phyloP scores from a whole-genome alignment of 2,113 vertebrate species.

The Psophia crepitans region DNA sequence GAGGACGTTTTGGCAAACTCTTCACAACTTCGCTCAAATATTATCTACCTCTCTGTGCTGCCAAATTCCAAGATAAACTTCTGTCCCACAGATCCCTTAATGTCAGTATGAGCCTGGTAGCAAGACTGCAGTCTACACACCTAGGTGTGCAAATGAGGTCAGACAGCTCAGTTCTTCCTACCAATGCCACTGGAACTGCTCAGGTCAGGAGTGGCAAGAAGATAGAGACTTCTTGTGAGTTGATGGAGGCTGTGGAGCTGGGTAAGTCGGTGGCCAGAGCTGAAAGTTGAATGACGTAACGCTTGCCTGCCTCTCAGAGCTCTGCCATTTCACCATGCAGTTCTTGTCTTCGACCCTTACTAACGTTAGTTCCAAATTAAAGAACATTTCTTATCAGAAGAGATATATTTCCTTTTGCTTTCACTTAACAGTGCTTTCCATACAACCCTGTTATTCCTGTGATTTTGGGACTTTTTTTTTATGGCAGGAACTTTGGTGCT shows the following conservation, averaged over 20 bases:
- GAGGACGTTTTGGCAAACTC: background rate
- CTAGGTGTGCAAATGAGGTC: background rate
- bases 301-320: background rate
- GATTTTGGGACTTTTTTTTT: background rate
- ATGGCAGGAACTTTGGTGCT: background rate
- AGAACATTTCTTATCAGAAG: background rate
- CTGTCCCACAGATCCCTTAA: background rate
- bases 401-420: background rate
- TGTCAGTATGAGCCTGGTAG: background rate
- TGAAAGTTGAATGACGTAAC: background rate
- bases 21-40: background rate
- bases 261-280: background rate
- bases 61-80: slow-evolving; percentile 3
- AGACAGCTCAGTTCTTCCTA: background rate
- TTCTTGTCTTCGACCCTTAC: background rate
- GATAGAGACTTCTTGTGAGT: background rate
- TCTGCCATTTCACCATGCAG: background rate
- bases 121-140: background rate
- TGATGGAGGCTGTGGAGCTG: background rate
- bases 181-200: background rate
- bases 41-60: background rate
- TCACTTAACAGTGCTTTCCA: background rate
- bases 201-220: background rate
- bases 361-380: background rate
- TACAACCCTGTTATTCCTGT: background rate